Conservation (phyloP, 1,140 invertebrate genomes). For the Muscidifurax raptorellus region DNA sequence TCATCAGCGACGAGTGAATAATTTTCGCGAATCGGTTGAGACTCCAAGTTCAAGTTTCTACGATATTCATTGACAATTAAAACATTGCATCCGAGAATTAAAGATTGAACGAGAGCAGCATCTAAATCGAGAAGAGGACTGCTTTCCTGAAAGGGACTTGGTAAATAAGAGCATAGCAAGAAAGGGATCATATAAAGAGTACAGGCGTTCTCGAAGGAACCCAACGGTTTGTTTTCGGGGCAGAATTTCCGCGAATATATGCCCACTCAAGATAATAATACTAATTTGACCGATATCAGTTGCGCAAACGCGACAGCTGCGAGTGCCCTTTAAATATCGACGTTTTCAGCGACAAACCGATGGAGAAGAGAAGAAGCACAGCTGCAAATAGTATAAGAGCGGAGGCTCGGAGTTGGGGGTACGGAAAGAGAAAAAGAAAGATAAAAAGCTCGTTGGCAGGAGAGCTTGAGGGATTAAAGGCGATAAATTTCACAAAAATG, state of each 20-base stretch:
- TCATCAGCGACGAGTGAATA: constrained; percentile 34
- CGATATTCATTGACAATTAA: too few relatives aligned
- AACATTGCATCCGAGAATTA: too few relatives aligned
- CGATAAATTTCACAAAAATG: constrained; percentile 77
- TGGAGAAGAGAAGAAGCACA: constrained; percentile 43
- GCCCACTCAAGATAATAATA: constrained; percentile 69
- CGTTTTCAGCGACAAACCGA: constrained; percentile 52
- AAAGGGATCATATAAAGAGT: too few relatives aligned
- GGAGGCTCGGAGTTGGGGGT: constrained; percentile 30
- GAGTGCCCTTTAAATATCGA: constrained; percentile 63
- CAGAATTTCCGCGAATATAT: constrained; percentile 65
- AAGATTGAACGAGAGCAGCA: too few relatives aligned
- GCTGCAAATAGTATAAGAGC: neutral
- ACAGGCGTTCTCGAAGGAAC: too few relatives aligned
- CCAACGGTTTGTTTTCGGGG: too few relatives aligned
- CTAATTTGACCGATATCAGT: too few relatives aligned
- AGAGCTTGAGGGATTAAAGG: constrained; percentile 73
- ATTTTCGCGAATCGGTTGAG: constrained; percentile 32
- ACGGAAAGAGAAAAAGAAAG: constrained; percentile 46
- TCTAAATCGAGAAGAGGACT: too few relatives aligned
- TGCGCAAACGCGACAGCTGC: too few relatives aligned
- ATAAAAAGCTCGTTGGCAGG: constrained; percentile 56
- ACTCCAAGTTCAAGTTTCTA: too few relatives aligned
- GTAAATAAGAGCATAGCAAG: too few relatives aligned
- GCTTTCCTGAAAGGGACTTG: too few relatives aligned